A percentile compares a stretch with the other conserved stretches of the same genome.
phyloP scores from a whole-genome alignment of 2,113 vertebrate species.

The Aptenodytes patagonicus region DNA sequence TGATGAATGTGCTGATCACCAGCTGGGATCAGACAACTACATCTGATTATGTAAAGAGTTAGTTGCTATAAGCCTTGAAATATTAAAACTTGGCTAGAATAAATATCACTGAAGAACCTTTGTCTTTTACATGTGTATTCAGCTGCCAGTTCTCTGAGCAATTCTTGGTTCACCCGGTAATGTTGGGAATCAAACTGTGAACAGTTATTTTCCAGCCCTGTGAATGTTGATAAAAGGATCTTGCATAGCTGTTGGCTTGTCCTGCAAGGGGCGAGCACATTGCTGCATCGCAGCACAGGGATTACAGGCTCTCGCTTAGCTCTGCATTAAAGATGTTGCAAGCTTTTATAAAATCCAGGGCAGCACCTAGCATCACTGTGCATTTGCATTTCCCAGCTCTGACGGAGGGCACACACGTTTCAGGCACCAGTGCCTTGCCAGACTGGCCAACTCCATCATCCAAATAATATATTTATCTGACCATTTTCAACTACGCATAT shows the following conservation, averaged over 20 bases:
- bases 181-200: slow-evolving; percentile 49
- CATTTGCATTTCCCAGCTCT: slow-evolving; percentile 8
- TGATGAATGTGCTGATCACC: slow-evolving; percentile 63
- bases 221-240: slow-evolving; percentile 62
- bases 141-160: slow-evolving; percentile 43
- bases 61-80: slow-evolving; percentile 56
- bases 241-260: slow-evolving; percentile 51
- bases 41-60: slow-evolving; percentile 48
- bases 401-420: rapidly evolving
- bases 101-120: slow-evolving; percentile 56
- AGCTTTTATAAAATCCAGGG: background rate
- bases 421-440: background rate
- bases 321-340: slow-evolving; percentile 9
- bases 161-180: slow-evolving; percentile 27
- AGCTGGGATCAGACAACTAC: slow-evolving; percentile 52
- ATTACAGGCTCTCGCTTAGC: slow-evolving; percentile 30
- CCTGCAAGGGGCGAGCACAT: slow-evolving; percentile 10
- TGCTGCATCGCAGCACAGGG: slow-evolving; percentile 16
- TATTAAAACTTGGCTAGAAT: slow-evolving; percentile 65
- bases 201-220: slow-evolving; percentile 51
- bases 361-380: background rate
- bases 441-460: background rate
- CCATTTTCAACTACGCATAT: background rate
- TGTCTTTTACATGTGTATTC: slow-evolving; percentile 59
- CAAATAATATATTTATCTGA: background rate